Conservation (phyloP, 2,888 invertebrate species). For the Pomacea canaliculata region DNA sequence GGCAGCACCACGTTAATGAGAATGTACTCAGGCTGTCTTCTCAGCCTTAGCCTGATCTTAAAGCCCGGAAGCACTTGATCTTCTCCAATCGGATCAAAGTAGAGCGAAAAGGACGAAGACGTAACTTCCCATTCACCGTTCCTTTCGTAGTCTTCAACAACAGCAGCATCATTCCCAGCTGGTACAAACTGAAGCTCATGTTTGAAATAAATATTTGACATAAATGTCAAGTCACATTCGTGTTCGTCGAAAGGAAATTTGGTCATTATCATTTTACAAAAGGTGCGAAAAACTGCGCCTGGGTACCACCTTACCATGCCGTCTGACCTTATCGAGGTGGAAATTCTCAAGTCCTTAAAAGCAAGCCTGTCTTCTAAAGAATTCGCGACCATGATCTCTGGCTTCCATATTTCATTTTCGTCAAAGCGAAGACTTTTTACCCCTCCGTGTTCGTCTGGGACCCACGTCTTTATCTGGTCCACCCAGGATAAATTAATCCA, state of each 20-base stretch:
- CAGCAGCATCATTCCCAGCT: background rate
- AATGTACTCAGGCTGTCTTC: background rate
- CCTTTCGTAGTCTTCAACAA: background rate
- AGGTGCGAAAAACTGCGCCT: background rate
- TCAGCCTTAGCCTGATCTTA: background rate
- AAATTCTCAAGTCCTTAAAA: background rate
- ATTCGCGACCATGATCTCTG: background rate
- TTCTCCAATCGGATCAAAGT: background rate
- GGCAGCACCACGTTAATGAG: slow-evolving; percentile 5
- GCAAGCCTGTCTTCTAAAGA: background rate
- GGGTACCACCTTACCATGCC: background rate
- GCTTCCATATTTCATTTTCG: background rate
- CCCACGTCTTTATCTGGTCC: background rate
- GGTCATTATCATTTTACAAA: background rate
- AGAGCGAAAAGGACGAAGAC: background rate
- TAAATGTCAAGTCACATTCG: background rate
- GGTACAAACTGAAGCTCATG: background rate
- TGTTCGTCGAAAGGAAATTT: background rate
- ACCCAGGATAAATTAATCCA: slow-evolving; percentile 3
- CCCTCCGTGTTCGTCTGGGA: background rate
- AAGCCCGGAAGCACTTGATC: background rate
- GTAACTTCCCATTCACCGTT: slow-evolving; percentile 1
- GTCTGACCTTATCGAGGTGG: background rate
- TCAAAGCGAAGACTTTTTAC: background rate
- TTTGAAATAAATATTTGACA: background rate